Evolutionary conservation across 53 echinoderm and acorn worm genomes (phyloP), one percentile per base, ranked within the genome.

Genomic region (Mesocentrotus franciscanus): DNA sequence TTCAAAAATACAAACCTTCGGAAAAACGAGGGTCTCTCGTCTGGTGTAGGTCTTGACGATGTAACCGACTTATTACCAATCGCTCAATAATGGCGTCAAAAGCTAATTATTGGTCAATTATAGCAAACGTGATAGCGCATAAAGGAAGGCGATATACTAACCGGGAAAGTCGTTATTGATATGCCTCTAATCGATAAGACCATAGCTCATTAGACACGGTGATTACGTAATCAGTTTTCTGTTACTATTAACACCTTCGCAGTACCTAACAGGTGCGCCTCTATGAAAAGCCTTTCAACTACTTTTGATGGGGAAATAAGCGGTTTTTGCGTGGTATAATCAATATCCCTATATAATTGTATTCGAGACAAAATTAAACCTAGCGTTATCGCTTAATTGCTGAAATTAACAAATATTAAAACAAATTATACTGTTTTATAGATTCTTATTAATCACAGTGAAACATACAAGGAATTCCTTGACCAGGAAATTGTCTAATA

Each of bases 161-260:
- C 29, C 20, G 58, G 27, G 56, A 26, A 29, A 87, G 27, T 87
- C 58, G 11, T 87, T 27, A 87, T 87, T 87, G 59, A 81, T 81
- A 81, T 36, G 18, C 18, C 22, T 16, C 26, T 87, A 27, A 87
- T 87, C 87, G 87, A 87, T 87, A 87, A 56, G 17, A 29, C 87
- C 57, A 56, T 26, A 87, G 87, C 8, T 87, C 57, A 87, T 87
- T 87, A 87, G 56, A 87, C n/a, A 56, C 12, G 57, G 10, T 87
- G 87, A 87, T 87, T 87, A 87, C 87, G 87, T 87, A 87, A 87
- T 87, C 87, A 87, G n/a, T 58, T 24, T 58, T 42, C 81, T 39
- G 36, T 81, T 39, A 49, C 20, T 42, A 81, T 81, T 33, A 81
- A 42, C 81, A 81, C 39, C 81, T 49, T 81, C 20, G 42, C 32